Base-by-base conservation (phyloP, 2,888 invertebrate species). In the Thymelicus lineola region DNA sequence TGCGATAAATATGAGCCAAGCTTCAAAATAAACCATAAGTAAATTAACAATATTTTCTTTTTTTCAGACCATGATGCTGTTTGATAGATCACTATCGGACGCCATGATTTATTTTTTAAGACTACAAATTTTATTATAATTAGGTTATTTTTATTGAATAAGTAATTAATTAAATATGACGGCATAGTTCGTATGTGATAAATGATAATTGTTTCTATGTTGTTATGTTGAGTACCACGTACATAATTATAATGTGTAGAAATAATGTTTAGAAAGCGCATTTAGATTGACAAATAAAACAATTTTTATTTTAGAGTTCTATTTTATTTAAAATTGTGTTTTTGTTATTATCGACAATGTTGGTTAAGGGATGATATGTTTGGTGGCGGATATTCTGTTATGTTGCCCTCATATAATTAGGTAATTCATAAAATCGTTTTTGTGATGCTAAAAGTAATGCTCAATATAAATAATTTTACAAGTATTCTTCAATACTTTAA, bases 321-420 rank as follows among this genome's bases (percentile, higher is more conserved):
- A 74, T 86, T 90, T 90, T 83, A 86, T 85, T 86, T 84, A 84
- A 84, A 84, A 86, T 88, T 84, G 76, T 76, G 75, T 84, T 86
- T 86, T 87, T 85, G 82, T 84, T 82, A 83, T 89, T 85, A 88
- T 88, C 86, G 89, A 86, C 84, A 70, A 71, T 66, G 68, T 59
- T 64, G 28, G 0, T 7, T 67, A 17, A 60, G 66, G 70, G 72
- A 70, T 70, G 70, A 35, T n/a, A 53, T 67, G 35, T 42, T 42
- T 12, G 9, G 1, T 50, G 17, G 6, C 17, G 17, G 7, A 50
- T 38, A 4, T 42, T 42, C 42, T 42, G 42, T 15, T 38, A 59
- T 59, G 36, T 36, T 15, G 28, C 12, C 15, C 15, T 38, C 36
- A 59, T 42, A 42, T 42, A 42, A 12, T 28, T n/a, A 2, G 28